These are phyloP conservation scores for Zaprionus bogoriensis DNA, from an alignment of 2,888 invertebrate species.

Conservation along the genomic window DNA sequence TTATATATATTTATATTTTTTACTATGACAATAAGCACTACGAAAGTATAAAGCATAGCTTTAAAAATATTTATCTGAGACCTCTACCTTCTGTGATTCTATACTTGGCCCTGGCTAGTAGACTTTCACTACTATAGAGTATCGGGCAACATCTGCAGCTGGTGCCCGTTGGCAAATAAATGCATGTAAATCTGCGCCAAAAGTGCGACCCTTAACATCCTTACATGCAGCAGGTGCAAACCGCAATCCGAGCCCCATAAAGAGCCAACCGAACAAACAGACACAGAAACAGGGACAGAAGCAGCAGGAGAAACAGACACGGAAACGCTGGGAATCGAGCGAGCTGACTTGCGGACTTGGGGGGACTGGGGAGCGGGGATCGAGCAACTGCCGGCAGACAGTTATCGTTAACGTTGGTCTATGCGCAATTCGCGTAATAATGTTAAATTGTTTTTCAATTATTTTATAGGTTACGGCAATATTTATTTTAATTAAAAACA, in stretches of 20 bases:
- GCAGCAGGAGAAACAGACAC: background rate
- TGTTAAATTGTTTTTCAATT: constrained; percentile 79
- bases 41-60: too few species aligned
- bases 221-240: constrained; percentile 33
- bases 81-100: too few species aligned
- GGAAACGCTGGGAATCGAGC: background rate
- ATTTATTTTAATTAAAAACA: constrained; percentile 80
- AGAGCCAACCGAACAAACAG: constrained; percentile 20
- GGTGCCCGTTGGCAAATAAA: constrained; percentile 44
- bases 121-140: background rate
- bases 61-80: too few species aligned
- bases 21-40: too few species aligned
- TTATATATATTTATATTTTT: too few species aligned
- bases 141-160: constrained; percentile 7
- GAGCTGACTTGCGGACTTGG: constrained; percentile 1
- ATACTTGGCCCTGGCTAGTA: background rate
- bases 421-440: constrained; percentile 41
- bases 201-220: constrained; percentile 30
- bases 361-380: background rate
- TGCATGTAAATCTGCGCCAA: constrained; percentile 49
- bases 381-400: background rate
- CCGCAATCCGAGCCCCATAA: constrained; percentile 27
- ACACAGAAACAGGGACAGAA: constrained; percentile 8
- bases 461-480: constrained; percentile 78
- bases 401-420: background rate